Evolutionary conservation across 2,797 vertebrate genomes (phyloP), one percentile per base, ranked within the genome.

Genomic region (Tachyglossus aculeatus): DNA sequence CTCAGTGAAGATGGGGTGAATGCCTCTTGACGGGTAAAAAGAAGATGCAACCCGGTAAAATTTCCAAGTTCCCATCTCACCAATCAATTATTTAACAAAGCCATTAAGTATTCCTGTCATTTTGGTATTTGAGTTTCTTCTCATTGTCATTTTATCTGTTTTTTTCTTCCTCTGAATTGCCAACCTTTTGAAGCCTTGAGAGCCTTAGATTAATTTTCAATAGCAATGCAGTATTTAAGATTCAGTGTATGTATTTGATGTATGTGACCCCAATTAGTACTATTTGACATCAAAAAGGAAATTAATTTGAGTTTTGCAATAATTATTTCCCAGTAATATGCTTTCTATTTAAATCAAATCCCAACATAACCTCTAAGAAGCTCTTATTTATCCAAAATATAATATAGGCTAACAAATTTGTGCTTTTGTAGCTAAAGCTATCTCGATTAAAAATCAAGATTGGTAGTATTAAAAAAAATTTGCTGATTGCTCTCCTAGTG

Each of bases 401-500:
- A 67, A 68, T 76, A 71, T 83, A 82, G 1, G 0, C 31, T 82
- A 86, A 85, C 52, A 83, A 85, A 79, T 73, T n/a, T 75, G 36
- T 80, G 55, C 67, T 83, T 77, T 60, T 47, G 85, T 64, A 86
- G 71, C 84, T 63, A 77, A 78, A 86, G n/a, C 31, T 67, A 64
- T 80, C 75, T 77, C 80, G 87, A 83, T 88, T 89, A 88, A 91
- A 86, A 88, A 88, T 83, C 84, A 83, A 82, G 82, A 70, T 76
- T 83, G 54, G 60, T 66, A 71, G 53, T 21, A 58, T 58, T 70
- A 79, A 74, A 78, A 50, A 51, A 71, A 82, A 47, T 51, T 64
- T 41, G 54, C 59, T 83, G 78, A 87, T 84, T 88, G 71, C 63
- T 89, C 89, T 89, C 66, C 81, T 65, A 57, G 60, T 40, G 79